These are phyloP conservation scores for Lanistes nyassanus DNA, from an alignment of 1,140 invertebrate genomes.

Conservation along the genomic window DNA sequence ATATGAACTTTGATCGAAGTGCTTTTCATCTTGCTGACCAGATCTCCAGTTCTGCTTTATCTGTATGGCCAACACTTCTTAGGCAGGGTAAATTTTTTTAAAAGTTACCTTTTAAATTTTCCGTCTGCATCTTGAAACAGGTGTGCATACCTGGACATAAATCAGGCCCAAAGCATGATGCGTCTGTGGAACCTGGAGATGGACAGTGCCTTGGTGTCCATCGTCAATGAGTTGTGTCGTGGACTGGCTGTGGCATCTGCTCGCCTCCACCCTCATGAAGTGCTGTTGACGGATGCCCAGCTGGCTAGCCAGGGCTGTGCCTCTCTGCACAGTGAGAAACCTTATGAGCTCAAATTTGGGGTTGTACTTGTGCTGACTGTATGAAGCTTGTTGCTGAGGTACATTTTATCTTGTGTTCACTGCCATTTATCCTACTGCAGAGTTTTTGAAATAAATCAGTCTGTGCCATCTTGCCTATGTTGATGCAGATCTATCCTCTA, in stretches of 20 bases:
- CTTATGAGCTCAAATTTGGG: neutral
- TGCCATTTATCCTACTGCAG: no score
- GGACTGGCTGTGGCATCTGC: slow-evolving; percentile 59
- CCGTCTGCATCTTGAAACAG: slow-evolving; percentile 38
- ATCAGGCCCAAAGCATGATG: slow-evolving; percentile 58
- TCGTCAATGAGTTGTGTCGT: slow-evolving; percentile 57
- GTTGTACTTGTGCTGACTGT: neutral
- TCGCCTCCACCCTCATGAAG: slow-evolving; percentile 64
- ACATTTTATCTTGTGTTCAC: no score
- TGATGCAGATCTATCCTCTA: slow-evolving; percentile 16
- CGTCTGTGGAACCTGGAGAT: slow-evolving; percentile 62
- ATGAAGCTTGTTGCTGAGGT: neutral
- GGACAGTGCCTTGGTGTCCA: slow-evolving; percentile 59
- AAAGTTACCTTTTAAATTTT: neutral
- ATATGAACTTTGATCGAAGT: no score
- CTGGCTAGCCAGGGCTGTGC: slow-evolving; percentile 51
- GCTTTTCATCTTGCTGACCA: no score
- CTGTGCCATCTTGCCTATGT: neutral
- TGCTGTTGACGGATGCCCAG: slow-evolving; percentile 53
- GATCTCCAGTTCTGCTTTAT: no score
- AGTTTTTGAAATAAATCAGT: neutral
- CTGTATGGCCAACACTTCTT: no score
- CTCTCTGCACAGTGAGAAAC: slow-evolving; percentile 58
- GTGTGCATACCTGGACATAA: slow-evolving; percentile 59
- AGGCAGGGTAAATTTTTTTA: no score